These are phyloP conservation scores for Aldrovandia affinis DNA, from an alignment of 2,797 vertebrate species.

Conservation along the genomic window DNA sequence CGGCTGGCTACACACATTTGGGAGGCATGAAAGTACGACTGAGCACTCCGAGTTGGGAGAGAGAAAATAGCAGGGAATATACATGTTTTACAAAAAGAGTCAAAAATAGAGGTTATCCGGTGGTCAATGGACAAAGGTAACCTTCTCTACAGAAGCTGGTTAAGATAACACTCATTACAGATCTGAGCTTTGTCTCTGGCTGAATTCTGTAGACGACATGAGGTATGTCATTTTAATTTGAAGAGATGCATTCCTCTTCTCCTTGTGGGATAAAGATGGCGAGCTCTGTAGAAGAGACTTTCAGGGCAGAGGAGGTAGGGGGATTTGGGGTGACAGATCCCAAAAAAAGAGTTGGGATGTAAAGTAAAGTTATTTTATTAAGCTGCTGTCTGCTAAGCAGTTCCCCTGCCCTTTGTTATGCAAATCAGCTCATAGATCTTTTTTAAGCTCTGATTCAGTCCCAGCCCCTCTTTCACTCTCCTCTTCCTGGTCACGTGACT, in stretches of 20 bases:
- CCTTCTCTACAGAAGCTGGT: neutral
- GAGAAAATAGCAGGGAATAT: neutral
- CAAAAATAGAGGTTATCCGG: neutral
- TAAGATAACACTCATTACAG: neutral
- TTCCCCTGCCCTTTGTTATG: neutral
- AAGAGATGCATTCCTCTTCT: neutral
- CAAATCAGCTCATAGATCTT: neutral
- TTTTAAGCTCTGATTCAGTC: neutral
- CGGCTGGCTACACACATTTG: neutral
- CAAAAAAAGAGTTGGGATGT: neutral
- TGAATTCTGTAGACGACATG: neutral
- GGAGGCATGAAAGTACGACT: neutral
- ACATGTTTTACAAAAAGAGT: neutral
- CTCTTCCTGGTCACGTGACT: neutral
- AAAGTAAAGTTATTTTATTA: neutral
- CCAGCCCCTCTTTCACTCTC: neutral
- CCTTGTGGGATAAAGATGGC: no score
- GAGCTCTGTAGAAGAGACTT: no score
- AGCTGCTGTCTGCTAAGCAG: neutral
- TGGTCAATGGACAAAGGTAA: neutral
- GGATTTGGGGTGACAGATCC: neutral
- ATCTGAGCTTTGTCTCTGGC: neutral
- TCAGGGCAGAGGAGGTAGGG: neutral
- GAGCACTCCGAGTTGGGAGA: neutral
- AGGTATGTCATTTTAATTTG: neutral